Percentiles rank a stretch among this genome's conserved stretches.
phyloP scores from a whole-genome alignment of 1,140 invertebrate genomes.

The Drosophila fuyamai region DNA sequence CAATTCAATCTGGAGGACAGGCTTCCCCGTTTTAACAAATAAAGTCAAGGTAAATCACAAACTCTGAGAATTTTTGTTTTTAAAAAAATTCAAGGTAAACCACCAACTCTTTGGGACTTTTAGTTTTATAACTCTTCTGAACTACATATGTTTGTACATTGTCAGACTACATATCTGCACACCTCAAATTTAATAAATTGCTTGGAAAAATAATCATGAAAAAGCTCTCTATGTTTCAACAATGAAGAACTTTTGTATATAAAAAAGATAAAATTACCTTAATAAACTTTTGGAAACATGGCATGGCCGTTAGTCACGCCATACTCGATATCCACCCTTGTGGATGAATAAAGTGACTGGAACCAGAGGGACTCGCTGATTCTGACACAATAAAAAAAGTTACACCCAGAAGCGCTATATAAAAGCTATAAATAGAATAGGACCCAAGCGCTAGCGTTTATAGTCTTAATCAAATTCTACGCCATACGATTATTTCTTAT shows the following conservation, averaged over 20 bases:
- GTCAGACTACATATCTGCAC: too few relatives aligned
- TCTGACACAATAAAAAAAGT: slow-evolving; percentile 39
- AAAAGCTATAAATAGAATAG: slow-evolving; percentile 33
- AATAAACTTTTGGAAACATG: slow-evolving; percentile 11
- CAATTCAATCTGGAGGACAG: not conserved
- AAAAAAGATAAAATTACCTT: slow-evolving; percentile 33
- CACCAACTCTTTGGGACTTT: not conserved
- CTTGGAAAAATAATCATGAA: not conserved
- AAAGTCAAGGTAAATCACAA: not conserved
- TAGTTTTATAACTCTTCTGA: not conserved
- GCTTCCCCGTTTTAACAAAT: not conserved
- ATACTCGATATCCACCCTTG: slow-evolving; percentile 14
- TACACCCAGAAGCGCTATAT: slow-evolving; percentile 34
- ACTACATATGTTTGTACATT: not conserved
- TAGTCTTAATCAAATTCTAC: slow-evolving; percentile 21
- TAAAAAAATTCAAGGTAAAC: too few relatives aligned
- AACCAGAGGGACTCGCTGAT: slow-evolving; percentile 19
- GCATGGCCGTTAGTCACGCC: slow-evolving; percentile 37
- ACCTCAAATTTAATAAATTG: too few relatives aligned
- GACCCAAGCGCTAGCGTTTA: slow-evolving; percentile 23
- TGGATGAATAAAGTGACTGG: not conserved
- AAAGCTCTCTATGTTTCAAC: not conserved
- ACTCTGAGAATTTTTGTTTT: not conserved
- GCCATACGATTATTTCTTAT: not conserved
- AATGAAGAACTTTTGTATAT: not conserved